Conservation (phyloP, 2,888 invertebrate genomes). For the Nomada flava region DNA sequence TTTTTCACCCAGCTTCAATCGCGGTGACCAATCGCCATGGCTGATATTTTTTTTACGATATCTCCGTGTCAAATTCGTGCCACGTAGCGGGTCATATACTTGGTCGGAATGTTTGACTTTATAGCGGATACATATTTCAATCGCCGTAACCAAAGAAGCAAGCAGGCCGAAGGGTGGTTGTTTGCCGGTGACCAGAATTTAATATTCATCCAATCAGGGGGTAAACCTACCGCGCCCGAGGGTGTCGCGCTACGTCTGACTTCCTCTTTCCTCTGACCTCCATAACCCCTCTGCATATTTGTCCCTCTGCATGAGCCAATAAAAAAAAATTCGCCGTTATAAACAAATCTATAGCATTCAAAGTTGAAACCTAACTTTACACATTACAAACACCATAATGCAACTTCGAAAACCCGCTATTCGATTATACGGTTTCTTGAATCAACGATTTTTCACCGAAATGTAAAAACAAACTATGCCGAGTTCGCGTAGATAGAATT, state of each 20-base stretch:
- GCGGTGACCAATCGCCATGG: neutral
- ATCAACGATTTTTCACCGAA: conserved; percentile 9
- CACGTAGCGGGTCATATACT: conserved; percentile 76
- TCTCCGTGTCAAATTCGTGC: conserved; percentile 66
- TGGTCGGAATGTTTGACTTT: conserved; percentile 80
- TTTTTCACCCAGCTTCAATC: neutral
- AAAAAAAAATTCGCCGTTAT: conserved; percentile 70
- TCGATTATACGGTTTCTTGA: conserved; percentile 1
- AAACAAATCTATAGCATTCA: neutral
- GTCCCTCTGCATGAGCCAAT: conserved; percentile 68
- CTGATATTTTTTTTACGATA: neutral
- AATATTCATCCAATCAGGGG: conserved; percentile 83
- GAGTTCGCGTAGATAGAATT: conserved; percentile 63
- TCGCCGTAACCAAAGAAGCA: conserved; percentile 74
- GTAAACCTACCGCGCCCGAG: conserved; percentile 68
- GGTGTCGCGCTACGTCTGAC: conserved; percentile 60
- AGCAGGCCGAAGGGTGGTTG: conserved; percentile 69
- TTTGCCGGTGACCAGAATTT: conserved; percentile 83
- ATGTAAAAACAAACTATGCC: conserved; percentile 53
- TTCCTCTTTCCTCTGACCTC: conserved; percentile 49
- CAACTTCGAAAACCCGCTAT: too few relatives aligned
- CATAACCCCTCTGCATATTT: conserved; percentile 67
- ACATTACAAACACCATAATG: too few relatives aligned
- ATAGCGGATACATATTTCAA: conserved; percentile 82
- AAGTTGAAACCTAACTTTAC: too few relatives aligned